These are phyloP conservation scores for Oeneis ivallda DNA, from an alignment of 2,888 invertebrate genomes.

Conservation along the genomic window DNA sequence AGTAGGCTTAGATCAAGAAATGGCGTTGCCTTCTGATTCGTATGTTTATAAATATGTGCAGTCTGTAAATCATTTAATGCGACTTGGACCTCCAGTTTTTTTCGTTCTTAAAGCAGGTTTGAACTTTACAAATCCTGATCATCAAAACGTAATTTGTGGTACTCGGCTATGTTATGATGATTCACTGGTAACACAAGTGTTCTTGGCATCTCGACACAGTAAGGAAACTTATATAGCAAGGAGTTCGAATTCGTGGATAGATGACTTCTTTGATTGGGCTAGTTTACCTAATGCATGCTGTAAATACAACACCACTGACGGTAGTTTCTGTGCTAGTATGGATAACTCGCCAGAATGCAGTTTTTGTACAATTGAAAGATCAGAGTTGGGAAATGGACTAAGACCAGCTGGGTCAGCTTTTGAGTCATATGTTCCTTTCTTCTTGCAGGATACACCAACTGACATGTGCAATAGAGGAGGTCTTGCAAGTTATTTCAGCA, in stretches of 20 bases:
- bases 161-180: slow-evolving; percentile 85
- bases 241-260: slow-evolving; percentile 94
- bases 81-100: slow-evolving; percentile 96
- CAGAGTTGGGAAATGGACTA: slow-evolving; percentile 68
- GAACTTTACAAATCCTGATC: slow-evolving; percentile 84
- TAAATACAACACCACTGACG: slow-evolving; percentile 82
- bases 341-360: slow-evolving; percentile 67
- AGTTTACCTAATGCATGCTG: slow-evolving; percentile 84
- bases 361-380: slow-evolving; percentile 71
- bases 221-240: slow-evolving; percentile 87
- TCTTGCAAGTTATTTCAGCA: slow-evolving; percentile 86
- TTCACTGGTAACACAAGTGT: slow-evolving; percentile 88
- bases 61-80: slow-evolving; percentile 86
- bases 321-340: slow-evolving; percentile 85
- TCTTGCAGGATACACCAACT: slow-evolving; percentile 87
- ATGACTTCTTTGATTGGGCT: slow-evolving; percentile 95
- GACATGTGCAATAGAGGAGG: slow-evolving; percentile 88
- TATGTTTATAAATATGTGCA: slow-evolving; percentile 94
- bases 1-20: slow-evolving; percentile 94
- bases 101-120: slow-evolving; percentile 93
- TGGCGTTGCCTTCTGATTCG: slow-evolving; percentile 95
- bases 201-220: slow-evolving; percentile 84
- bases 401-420: slow-evolving; percentile 84
- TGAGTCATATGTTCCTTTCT: slow-evolving; percentile 85
- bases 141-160: slow-evolving; percentile 90